These are phyloP conservation scores for Priocnemis perturbator DNA, from an alignment of 2,888 invertebrate species.

Conservation along the genomic window DNA sequence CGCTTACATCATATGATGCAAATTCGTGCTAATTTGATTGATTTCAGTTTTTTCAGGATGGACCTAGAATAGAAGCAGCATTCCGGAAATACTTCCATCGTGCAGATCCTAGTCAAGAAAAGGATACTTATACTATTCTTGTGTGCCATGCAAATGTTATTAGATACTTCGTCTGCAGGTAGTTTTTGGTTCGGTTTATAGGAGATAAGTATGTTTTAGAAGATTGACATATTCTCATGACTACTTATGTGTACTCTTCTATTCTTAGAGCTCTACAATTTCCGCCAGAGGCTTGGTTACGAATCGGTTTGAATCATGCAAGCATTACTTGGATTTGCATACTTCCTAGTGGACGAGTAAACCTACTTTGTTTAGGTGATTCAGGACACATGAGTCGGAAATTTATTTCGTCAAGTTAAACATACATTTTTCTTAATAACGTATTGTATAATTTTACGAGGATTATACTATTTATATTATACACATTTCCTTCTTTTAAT, in stretches of 20 bases:
- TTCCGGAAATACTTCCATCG: conserved; percentile 95
- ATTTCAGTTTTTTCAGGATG: conserved; percentile 92
- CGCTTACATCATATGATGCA: neutral
- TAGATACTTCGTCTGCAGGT: conserved; percentile 94
- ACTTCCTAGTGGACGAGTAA: conserved; percentile 90
- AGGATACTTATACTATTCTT: conserved; percentile 91
- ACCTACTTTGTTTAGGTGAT: conserved; percentile 89
- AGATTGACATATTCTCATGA: neutral
- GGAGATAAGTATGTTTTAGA: conserved; percentile 8
- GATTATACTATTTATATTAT: neutral
- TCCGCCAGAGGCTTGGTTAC: conserved; percentile 97
- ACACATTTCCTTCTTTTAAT: conserved; percentile 10
- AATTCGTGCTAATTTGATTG: conserved; percentile 40
- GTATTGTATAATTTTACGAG: neutral
- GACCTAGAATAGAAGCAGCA: conserved; percentile 96
- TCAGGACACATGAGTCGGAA: conserved; percentile 92
- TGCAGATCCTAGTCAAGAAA: conserved; percentile 86
- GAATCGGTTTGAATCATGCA: conserved; percentile 92
- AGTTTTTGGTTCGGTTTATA: conserved; percentile 61
- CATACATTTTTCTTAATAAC: too few relatives aligned
- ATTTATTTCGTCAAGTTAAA: conserved; percentile 73
- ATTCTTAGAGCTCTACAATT: conserved; percentile 92
- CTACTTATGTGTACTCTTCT: conserved; percentile 3
- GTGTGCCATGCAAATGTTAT: conserved; percentile 99
- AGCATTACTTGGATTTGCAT: conserved; percentile 95